phyloP scores from a whole-genome alignment of 2,113 vertebrate genomes.

The Otis tarda region DNA sequence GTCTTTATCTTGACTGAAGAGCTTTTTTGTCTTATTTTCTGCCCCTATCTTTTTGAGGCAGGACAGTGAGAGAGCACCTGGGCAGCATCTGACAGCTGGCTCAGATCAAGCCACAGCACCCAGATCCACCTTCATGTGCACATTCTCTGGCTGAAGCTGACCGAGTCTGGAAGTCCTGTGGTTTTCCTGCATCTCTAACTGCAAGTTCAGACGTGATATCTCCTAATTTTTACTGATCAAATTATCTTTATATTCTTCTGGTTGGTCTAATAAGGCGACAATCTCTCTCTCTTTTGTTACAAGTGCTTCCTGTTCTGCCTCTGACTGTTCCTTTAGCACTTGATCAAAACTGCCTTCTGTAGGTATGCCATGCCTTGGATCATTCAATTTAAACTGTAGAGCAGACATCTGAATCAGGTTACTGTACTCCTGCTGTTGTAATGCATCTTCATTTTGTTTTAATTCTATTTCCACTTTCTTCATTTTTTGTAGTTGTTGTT shows the following conservation, averaged over 20 bases:
- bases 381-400: constrained; percentile 81
- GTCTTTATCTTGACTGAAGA: background rate
- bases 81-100: background rate
- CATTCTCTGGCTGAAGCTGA: constrained; percentile 68
- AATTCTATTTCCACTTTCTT: constrained; percentile 74
- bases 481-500: constrained; percentile 78
- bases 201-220: constrained; percentile 71
- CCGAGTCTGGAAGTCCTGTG: constrained; percentile 35
- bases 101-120: background rate
- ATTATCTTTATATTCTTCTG: constrained; percentile 74
- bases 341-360: constrained; percentile 49
- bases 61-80: background rate
- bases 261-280: constrained; percentile 69
- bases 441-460: constrained; percentile 80
- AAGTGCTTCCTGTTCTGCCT: constrained; percentile 71
- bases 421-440: constrained; percentile 79
- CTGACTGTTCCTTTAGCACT: constrained; percentile 66
- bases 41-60: background rate
- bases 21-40: background rate
- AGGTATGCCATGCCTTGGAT: constrained; percentile 71
- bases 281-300: constrained; percentile 76
- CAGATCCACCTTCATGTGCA: constrained; percentile 34
- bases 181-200: constrained; percentile 71
- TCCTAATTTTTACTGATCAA: constrained; percentile 76
- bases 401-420: constrained; percentile 82